Conservation (phyloP, 2,888 invertebrate species). For the Ptycholaimellus sp. region DNA sequence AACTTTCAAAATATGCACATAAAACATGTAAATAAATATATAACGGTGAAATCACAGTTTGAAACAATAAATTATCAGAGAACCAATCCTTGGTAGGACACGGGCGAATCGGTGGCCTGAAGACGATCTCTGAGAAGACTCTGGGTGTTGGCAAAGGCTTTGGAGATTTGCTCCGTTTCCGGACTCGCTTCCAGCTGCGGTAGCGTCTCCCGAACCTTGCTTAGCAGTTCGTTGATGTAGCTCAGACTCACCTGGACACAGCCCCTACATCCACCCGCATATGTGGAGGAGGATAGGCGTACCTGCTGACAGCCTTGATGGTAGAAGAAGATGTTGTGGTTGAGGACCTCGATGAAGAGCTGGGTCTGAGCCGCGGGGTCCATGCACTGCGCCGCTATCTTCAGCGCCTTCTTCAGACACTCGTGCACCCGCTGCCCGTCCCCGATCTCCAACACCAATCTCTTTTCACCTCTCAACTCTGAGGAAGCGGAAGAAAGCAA, state of each 20-base stretch:
- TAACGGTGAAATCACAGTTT: too few species aligned
- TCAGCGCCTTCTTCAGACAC: slow-evolving; percentile 74
- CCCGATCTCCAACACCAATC: slow-evolving; percentile 44
- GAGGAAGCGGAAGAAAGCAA: slow-evolving; percentile 6
- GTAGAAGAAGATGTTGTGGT: slow-evolving; percentile 71
- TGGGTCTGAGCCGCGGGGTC: slow-evolving; percentile 87
- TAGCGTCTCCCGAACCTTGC: slow-evolving; percentile 70
- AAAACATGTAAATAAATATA: too few species aligned
- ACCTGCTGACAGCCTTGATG: slow-evolving; percentile 57
- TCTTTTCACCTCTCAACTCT: too few species aligned
- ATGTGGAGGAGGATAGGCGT: neutral
- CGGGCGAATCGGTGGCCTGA: too few species aligned
- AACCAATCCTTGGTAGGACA: too few species aligned
- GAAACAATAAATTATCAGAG: too few species aligned
- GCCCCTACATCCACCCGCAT: slow-evolving; percentile 7
- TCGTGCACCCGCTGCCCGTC: slow-evolving; percentile 75
- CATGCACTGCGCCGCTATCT: slow-evolving; percentile 90
- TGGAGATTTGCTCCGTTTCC: slow-evolving; percentile 86
- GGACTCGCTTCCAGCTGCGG: slow-evolving; percentile 77
- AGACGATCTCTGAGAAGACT: too few species aligned
- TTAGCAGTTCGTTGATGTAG: slow-evolving; percentile 49
- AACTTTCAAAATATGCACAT: too few species aligned
- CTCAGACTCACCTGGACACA: slow-evolving; percentile 39
- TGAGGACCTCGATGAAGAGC: slow-evolving; percentile 72
- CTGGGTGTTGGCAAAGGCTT: too few species aligned